Base-by-base conservation (phyloP, 2,113 vertebrate genomes). In the Anser cygnoides region DNA sequence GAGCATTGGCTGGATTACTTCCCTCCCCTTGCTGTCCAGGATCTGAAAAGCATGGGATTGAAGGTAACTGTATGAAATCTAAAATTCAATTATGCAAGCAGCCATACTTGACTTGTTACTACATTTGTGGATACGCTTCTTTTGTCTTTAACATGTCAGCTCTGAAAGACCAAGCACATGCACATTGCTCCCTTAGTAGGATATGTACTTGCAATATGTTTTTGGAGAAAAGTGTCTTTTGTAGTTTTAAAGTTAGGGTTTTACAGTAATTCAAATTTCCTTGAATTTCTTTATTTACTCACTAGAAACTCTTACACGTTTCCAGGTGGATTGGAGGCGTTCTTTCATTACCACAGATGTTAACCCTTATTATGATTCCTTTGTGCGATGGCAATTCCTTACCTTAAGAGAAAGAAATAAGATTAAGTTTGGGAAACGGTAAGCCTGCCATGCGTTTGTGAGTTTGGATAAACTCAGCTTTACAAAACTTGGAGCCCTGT, bases 351-450 rank as follows among this genome's bases (percentile, higher is more conserved):
- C 99, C 26, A 99, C 99, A 10, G 98, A 99, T 71, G 99, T 99
- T 73, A 99, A 99, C 73, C 99, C 99, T 37, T 99, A 98, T 55
- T 99, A 99, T 13, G 99, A 99, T 94, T 99, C 99, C 20, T 99
- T 99, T 76, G 99, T 99, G 35, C 98, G 98, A 20, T 99, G 99
- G 99, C 99, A 99, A 22, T 99, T 98, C 94, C 90, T 99, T 44
- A 99, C 98, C 2, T 95, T 99, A 50, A 99, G 98, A 97, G 99
- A 99, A 88, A 99, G 99, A 95, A 99, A 98, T 82, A 99, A 99
- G 97, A 98, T 99, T 52, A 99, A 99, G 93, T 99, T 99, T 98
- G 99, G 99, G 61, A 99, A 99, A 96, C 97, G 99, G 99, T 99
- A 61, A 96, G 96, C n/a, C 41, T 93, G 7, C 15, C 57, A 18